Percentiles rank a stretch among this genome's conserved stretches.
Evolutionary conservation across 2,797 vertebrate species (phyloP).

Genomic region (Bradypus variegatus): DNA sequence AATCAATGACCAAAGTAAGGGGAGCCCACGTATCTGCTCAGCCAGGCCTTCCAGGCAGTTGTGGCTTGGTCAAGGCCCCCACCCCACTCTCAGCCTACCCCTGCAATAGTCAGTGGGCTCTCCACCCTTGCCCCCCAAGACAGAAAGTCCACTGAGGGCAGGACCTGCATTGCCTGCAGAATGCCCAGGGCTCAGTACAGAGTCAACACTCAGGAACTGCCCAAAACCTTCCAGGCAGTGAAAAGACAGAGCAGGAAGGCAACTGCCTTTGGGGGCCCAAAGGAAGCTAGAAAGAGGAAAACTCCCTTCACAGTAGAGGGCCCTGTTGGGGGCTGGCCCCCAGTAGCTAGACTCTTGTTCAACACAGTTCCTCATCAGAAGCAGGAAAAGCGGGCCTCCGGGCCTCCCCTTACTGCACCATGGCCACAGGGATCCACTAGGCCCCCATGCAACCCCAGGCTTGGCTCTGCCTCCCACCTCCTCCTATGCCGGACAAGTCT

Average conservation of each 20-base stretch:
- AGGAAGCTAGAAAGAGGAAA: constrained; percentile 17
- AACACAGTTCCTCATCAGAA: constrained; percentile 9
- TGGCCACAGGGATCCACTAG: not conserved
- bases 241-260: not conserved
- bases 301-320: constrained; percentile 2
- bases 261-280: not conserved
- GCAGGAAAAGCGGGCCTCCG: not conserved
- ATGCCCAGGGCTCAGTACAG: not conserved
- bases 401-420: not conserved
- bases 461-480: not conserved
- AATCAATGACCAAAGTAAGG: not conserved
- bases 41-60: not conserved
- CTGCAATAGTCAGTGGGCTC: not conserved
- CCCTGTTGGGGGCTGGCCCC: not conserved
- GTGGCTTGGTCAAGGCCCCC: not conserved
- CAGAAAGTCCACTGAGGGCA: not conserved
- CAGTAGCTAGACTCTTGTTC: not conserved
- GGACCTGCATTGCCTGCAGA: not conserved
- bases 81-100: not conserved
- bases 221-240: not conserved
- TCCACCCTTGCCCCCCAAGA: not conserved
- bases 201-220: not conserved
- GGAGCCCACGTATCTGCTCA: not conserved
- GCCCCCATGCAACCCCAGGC: not conserved
- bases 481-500: not conserved